phyloP scores from a whole-genome alignment of 2,113 vertebrate species.

The Lamprotornis superbus region DNA sequence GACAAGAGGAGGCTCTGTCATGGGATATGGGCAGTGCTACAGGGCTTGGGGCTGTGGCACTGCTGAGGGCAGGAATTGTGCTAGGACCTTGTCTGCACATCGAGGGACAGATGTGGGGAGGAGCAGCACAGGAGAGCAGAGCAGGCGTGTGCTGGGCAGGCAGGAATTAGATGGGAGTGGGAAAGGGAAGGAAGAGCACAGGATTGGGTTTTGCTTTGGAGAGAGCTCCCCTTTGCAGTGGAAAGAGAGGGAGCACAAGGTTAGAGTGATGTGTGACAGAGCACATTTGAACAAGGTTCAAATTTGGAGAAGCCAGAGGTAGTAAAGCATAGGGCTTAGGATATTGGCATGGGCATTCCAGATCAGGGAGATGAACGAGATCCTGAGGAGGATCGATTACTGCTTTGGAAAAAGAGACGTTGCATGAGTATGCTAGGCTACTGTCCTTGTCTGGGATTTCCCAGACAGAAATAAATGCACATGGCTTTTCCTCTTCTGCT shows the following conservation, averaged over 20 bases:
- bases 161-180: fast-evolving
- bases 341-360: not conserved
- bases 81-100: no score
- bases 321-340: not conserved
- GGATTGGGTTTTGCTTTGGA: not conserved
- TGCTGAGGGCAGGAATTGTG: fast-evolving
- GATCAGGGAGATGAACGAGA: not conserved
- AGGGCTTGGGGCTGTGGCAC: not conserved
- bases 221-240: not conserved
- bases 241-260: not conserved
- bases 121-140: not conserved
- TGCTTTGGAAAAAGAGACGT: not conserved
- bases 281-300: not conserved
- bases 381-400: not conserved
- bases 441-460: not conserved
- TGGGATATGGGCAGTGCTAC: fast-evolving
- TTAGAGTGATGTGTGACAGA: fast-evolving
- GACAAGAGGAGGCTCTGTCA: fast-evolving
- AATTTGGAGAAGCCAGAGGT: not conserved
- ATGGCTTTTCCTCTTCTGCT: not conserved
- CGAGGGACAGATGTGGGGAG: fast-evolving
- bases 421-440: not conserved
- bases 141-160: fast-evolving
- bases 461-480: not conserved
- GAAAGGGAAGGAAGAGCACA: not conserved